phyloP scores from a whole-genome alignment of 2,888 invertebrate species.

The Candidula unifasciata region DNA sequence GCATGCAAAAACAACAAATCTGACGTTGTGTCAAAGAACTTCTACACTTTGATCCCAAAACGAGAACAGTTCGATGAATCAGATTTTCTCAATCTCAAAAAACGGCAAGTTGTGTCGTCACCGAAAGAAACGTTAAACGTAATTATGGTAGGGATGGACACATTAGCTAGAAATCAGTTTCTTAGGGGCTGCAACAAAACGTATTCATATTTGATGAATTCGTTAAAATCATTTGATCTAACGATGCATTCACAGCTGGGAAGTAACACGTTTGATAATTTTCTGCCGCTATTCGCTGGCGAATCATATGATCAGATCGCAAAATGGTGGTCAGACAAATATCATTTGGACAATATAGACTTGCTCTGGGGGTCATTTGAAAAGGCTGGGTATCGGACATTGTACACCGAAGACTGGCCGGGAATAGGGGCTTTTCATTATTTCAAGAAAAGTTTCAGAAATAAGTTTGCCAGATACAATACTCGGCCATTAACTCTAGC shows the following conservation, averaged over 20 bases:
- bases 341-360: constrained; percentile 79
- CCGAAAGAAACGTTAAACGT: constrained; percentile 81
- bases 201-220: constrained; percentile 80
- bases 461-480: constrained; percentile 91
- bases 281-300: constrained; percentile 85
- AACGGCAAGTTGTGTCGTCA: constrained; percentile 47
- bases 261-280: constrained; percentile 94
- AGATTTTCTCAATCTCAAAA: constrained; percentile 48
- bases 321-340: constrained; percentile 55
- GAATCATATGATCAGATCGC: constrained; percentile 56
- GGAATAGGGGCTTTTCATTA: constrained; percentile 89
- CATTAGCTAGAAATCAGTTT: constrained; percentile 90
- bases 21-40: constrained; percentile 66
- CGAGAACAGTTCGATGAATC: constrained; percentile 57
- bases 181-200: constrained; percentile 86
- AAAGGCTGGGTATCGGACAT: constrained; percentile 86
- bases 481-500: constrained; percentile 86
- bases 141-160: constrained; percentile 89
- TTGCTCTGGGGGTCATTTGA: constrained; percentile 91
- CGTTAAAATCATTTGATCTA: constrained; percentile 86
- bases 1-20: constrained; percentile 64
- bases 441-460: constrained; percentile 84
- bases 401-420: constrained; percentile 90
- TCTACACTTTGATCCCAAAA: constrained; percentile 68
- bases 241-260: constrained; percentile 94